These are phyloP conservation scores for Oreohelix idahoensis DNA, from an alignment of 1,140 invertebrate genomes.

Conservation along the genomic window DNA sequence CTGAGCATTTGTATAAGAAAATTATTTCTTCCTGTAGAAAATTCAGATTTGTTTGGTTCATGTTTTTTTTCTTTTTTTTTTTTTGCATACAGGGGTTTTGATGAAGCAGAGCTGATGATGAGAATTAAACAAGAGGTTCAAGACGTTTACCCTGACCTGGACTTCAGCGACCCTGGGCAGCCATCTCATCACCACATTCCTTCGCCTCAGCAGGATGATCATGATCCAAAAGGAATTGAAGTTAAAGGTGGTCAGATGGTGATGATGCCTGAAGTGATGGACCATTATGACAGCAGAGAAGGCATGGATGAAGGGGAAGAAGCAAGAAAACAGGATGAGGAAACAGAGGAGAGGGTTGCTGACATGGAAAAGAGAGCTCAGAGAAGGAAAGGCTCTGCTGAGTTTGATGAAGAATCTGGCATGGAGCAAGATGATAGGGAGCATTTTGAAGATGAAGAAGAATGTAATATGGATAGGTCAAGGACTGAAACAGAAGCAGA, in stretches of 20 bases:
- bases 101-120: conserved; percentile 50
- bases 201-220: not conserved
- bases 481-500: conserved; percentile 22
- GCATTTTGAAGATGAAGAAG: conserved; percentile 14
- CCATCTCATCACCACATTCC: not conserved
- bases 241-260: conserved; percentile 40
- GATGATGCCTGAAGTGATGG: conserved; percentile 30
- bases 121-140: conserved; percentile 49
- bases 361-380: not conserved
- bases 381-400: not conserved
- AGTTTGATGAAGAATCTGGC: not conserved
- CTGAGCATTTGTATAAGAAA: not conserved
- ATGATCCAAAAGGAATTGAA: conserved; percentile 16
- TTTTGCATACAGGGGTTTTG: conserved; percentile 28
- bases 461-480: not conserved
- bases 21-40: too few relatives aligned
- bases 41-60: too few relatives aligned
- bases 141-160: conserved; percentile 37
- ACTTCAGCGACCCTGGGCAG: conserved; percentile 25
- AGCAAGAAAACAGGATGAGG: not conserved
- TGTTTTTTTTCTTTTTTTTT: not conserved
- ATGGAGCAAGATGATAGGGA: not conserved
- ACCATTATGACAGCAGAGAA: conserved; percentile 20
- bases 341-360: not conserved
- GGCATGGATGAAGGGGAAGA: conserved; percentile 26